Percentiles rank a stretch among this genome's conserved stretches.
These are phyloP conservation scores for Nothura maculosa DNA, from an alignment of 2,797 vertebrate genomes.

Conservation along the genomic window DNA sequence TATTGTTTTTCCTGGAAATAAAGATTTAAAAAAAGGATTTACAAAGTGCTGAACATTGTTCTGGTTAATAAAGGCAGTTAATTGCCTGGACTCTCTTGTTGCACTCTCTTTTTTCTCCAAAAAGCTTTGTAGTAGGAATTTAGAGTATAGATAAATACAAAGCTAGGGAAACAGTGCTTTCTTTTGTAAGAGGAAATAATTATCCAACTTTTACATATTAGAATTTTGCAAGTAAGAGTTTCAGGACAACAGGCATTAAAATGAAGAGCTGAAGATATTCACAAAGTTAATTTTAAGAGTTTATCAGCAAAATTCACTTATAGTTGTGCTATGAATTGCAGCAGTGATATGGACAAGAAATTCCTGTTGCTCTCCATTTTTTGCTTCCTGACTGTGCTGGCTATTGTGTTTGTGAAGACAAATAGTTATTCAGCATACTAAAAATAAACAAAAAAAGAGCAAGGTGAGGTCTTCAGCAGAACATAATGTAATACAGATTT, in stretches of 20 bases:
- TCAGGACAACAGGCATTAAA: neutral
- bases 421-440: neutral
- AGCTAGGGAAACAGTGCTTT: neutral
- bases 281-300: neutral
- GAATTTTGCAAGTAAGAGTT: neutral
- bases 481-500: neutral
- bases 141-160: neutral
- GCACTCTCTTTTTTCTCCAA: neutral
- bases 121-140: neutral
- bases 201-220: neutral
- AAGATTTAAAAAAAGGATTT: neutral
- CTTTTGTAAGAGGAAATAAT: neutral
- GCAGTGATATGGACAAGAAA: neutral
- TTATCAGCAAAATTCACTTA: neutral
- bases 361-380: neutral
- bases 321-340: neutral
- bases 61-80: neutral
- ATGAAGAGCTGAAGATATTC: neutral
- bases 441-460: neutral
- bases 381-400: neutral
- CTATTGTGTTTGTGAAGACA: neutral
- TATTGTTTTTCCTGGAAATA: neutral
- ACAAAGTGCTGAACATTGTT: neutral
- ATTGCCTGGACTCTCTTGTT: neutral
- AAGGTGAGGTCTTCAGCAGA: neutral